Base-by-base conservation (phyloP, 2,888 invertebrate genomes). In the Calliopum simillimum region DNA sequence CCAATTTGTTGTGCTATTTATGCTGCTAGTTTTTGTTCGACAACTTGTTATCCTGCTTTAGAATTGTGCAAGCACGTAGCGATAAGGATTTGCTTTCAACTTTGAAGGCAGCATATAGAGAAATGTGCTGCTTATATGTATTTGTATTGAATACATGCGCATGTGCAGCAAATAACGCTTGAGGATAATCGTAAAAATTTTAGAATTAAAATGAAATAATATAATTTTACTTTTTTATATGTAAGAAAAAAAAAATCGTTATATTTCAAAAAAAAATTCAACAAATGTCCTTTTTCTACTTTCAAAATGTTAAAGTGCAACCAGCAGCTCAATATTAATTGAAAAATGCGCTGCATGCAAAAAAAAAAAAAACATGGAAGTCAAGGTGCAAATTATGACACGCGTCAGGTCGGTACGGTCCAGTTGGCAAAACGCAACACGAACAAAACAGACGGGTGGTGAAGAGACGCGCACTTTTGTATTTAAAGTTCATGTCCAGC, bases 331-430 rank as follows among this genome's bases (percentile, higher is more conserved):
- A 33, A 33, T 33, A 59, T 19, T 12, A 59, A 25, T 16, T 13
- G n/a, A 14, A 16, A 25, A 1, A 8, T 33, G 41, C 33, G n/a
- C 19, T 33, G 8, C 33, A 33, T 33, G 33, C 33, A 33, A 33
- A 33, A 33, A 33, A 19, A 59, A 43, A 19, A 59, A n/a, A 43
- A 12, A 21, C 41, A 59, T 12, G 8, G 12, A 59, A 44, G 41
- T 59, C 59, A 59, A 59, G 59, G 59, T 59, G 59, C 59, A 59
- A 59, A 43, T 16, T 25, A 58, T 33, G 41, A 59, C 44, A 44
- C 59, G 44, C 44, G 21, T 47, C 47, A 47, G 16, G 11, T 47
- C n/a, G 56, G 6, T 14, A 8, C 56, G 8, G 41, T 33, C 33
- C n/a, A 53, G 19, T 16, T 19, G 19, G n/a, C 23, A 53, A 21